Conservation (phyloP, 2,888 invertebrate species). For the Argynnis bischoffii region DNA sequence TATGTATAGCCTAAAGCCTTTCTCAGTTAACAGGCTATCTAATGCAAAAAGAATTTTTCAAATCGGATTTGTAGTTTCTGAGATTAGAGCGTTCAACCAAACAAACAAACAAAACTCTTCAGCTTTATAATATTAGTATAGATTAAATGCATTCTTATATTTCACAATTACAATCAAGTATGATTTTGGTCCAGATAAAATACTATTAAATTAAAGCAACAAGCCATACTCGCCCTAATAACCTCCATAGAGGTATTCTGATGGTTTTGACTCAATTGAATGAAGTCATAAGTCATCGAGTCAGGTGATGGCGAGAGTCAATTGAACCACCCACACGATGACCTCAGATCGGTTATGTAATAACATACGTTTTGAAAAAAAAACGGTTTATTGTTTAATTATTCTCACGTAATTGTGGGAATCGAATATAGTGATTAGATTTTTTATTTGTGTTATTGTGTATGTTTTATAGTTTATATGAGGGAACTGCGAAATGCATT, state of each 20-base stretch:
- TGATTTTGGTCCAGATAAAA: conserved; percentile 18
- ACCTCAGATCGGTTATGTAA: conserved; percentile 40
- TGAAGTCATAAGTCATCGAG: conserved; percentile 57
- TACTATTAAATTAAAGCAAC: conserved; percentile 15
- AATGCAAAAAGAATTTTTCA: too few species aligned
- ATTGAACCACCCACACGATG: conserved; percentile 43
- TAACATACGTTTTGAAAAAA: conserved; percentile 15
- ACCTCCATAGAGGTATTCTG: conserved; percentile 21
- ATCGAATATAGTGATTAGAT: neutral
- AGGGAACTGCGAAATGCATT: too few species aligned
- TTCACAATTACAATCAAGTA: conserved; percentile 6
- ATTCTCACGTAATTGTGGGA: conserved; percentile 12
- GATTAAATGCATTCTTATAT: conserved; percentile 2
- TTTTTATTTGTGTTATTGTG: neutral
- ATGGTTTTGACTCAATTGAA: conserved; percentile 30
- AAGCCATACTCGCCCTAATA: conserved; percentile 24
- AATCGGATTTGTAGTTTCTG: too few species aligned
- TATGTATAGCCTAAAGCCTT: too few species aligned
- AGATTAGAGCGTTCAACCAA: too few species aligned
- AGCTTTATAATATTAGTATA: too few species aligned
- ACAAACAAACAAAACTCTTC: too few species aligned
- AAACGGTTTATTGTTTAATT: conserved; percentile 1
- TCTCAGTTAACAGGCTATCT: too few species aligned
- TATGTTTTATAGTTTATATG: too few species aligned
- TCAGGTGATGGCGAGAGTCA: conserved; percentile 49